Evolutionary conservation across 1,140 invertebrate genomes (phyloP).

Genomic region (Maniola jurtina): DNA sequence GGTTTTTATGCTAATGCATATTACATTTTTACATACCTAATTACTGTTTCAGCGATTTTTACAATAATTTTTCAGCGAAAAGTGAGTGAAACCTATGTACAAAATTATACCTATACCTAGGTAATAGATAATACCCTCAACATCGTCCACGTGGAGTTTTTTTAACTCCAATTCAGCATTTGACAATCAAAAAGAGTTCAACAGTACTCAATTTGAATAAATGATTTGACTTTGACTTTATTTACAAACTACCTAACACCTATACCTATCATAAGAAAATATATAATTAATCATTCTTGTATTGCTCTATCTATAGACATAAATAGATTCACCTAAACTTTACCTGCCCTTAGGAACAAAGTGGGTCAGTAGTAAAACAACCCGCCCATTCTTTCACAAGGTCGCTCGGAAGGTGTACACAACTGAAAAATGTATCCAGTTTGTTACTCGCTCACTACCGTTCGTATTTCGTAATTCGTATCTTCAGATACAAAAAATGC

Average conservation of each 20-base stretch:
- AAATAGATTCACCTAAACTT: constrained; percentile 8
- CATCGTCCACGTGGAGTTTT: no score
- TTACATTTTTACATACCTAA: not conserved
- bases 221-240: no score
- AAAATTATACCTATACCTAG: no score
- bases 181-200: no score
- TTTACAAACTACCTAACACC: no score
- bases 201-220: no score
- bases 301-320: not conserved
- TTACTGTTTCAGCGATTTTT: no score
- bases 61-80: no score
- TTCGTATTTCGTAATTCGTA: not conserved
- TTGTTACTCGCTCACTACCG: constrained; percentile 12
- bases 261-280: no score
- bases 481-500: not conserved
- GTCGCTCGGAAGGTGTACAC: constrained; percentile 18
- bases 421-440: constrained; percentile 25
- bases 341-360: constrained; percentile 14
- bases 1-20: not conserved
- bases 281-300: not conserved
- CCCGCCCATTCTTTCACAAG: constrained; percentile 9
- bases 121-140: no score
- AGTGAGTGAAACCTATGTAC: no score
- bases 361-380: constrained; percentile 26
- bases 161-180: no score